Percentiles rank a stretch among this genome's conserved stretches.
These are phyloP conservation scores for Pocillopora damicornis DNA, from an alignment of 64 coral and sea anemone species.

Conservation along the genomic window DNA sequence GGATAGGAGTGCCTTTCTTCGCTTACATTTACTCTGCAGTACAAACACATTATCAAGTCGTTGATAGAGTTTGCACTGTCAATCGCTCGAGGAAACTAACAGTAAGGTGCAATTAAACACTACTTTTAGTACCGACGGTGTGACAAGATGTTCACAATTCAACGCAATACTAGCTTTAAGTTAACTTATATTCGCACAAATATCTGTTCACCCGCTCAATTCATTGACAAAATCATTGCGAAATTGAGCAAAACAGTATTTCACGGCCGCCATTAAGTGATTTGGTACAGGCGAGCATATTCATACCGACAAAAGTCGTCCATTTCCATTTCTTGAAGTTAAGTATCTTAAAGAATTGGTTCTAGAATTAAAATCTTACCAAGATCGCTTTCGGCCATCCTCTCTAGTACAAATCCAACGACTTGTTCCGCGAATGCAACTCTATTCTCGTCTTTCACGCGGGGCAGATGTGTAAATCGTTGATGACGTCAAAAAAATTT, in stretches of 20 bases:
- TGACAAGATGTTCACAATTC: neutral
- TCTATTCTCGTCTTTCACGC: neutral
- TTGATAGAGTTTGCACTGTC: neutral
- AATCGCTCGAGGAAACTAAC: neutral
- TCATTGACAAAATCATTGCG: neutral
- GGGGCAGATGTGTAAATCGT: neutral
- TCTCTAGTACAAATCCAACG: neutral
- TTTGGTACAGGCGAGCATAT: neutral
- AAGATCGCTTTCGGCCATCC: conserved; percentile 32
- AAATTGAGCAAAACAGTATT: neutral
- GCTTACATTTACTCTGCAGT: conserved; percentile 6
- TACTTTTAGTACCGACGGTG: neutral
- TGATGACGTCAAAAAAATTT: neutral
- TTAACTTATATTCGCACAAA: neutral
- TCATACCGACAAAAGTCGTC: no score
- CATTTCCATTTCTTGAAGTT: neutral
- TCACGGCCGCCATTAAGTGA: neutral
- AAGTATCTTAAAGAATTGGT: neutral
- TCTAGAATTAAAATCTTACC: conserved; percentile 1
- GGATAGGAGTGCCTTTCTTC: neutral
- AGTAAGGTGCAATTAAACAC: neutral
- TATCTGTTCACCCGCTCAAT: neutral
- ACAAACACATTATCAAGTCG: conserved; percentile 20
- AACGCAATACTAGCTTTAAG: neutral
- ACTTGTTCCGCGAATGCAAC: neutral